Base-by-base conservation (phyloP, 2,113 vertebrate species). In the Sphaerodactylus townsendi region DNA sequence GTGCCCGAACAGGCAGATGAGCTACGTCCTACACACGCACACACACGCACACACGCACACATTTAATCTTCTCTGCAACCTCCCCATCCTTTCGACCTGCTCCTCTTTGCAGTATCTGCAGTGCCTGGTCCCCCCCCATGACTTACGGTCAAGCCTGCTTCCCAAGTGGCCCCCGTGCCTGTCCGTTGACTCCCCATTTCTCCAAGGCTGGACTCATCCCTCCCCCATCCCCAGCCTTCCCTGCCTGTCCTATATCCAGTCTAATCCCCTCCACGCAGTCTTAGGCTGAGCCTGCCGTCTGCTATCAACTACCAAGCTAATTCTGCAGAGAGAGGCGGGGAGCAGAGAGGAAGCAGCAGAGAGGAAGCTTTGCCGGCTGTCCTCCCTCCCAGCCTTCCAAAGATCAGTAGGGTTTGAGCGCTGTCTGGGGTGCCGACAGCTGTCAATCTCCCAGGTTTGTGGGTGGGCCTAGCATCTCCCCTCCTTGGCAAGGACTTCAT, bases 161-260 rank as follows among this genome's bases (percentile, higher is more conserved):
- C 46, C 15, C 23, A 15, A 53, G 17, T 35, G n/a, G n/a, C n/a
- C 23, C 39, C n/a, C 35, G 33, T 17, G 19, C 13, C n/a, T 21
- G 11, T 17, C 62, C n/a, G 11, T 13, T 46, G 10, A 6, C 9
- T 39, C 35, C 15, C 77, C 30, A 71, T 8, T 64, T 37, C 79
- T 74, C 72, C 66, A 1, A 59, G n/a, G 37, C 41, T 50, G 39
- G 14, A 53, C 39, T 70, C 66, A 48, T 73, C 72, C 71, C 48
- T 35, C 73, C 78, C 73, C 79, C 46, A n/a, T n/a, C n/a, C n/a
- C n/a, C n/a, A n/a, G n/a, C 66, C 59, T 64, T 3, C 86, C 64
- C 77, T 81, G 3, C 71, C 89, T 77, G 91, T 59, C 71, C 81
- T 91, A 90, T 64, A 87, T 93, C 91, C 88, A 78, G 0, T 2